Conservation (phyloP, 2,113 vertebrate genomes). For the Silurus glanis region DNA sequence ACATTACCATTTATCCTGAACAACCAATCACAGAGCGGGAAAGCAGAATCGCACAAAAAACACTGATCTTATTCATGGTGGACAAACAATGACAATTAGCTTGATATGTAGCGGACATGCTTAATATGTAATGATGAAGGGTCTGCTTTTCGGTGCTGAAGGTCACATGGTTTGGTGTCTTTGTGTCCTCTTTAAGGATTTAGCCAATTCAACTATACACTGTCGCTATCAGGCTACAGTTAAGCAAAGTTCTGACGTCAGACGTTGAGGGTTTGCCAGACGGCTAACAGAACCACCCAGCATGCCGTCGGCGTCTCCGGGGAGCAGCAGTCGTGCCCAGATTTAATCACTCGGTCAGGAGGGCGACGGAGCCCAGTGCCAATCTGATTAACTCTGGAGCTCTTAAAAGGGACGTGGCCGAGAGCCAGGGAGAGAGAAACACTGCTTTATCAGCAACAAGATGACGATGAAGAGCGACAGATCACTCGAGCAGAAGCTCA, state of each 20-base stretch:
- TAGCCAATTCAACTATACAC: not conserved
- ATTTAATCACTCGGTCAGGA: constrained; percentile 25
- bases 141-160: not conserved
- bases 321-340: constrained; percentile 16
- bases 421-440: not conserved
- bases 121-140: not conserved
- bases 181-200: not conserved
- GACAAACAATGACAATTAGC: not conserved
- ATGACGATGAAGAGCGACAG: constrained; percentile 23
- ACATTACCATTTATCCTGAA: not conserved
- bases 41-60: not conserved
- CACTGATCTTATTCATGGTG: not conserved
- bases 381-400: constrained; percentile 46
- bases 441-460: constrained; percentile 42
- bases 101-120: not conserved
- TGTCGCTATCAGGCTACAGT: not conserved
- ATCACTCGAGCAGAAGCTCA: constrained; percentile 2
- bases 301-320: not conserved
- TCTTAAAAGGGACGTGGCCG: constrained; percentile 21
- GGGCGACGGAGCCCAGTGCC: constrained; percentile 30
- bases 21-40: not conserved
- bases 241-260: constrained; percentile 3
- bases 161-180: not conserved
- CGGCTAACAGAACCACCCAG: not conserved
- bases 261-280: not conserved